phyloP scores from a whole-genome alignment of 2,113 vertebrate species.

The Girardinichthys multiradiatus region DNA sequence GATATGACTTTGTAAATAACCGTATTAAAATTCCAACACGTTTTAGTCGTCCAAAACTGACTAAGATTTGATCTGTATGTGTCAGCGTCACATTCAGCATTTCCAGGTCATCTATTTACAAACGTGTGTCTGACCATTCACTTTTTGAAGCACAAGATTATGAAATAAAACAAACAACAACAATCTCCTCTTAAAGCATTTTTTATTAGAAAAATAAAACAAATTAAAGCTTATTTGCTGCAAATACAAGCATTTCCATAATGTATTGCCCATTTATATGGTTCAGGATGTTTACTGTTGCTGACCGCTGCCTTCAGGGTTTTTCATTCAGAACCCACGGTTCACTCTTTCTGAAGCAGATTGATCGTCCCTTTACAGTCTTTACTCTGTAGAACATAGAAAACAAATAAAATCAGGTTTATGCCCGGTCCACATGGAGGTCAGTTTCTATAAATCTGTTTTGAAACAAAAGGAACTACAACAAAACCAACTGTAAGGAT shows the following conservation, averaged over 20 bases:
- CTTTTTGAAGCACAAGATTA: not conserved
- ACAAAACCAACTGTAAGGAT: not conserved
- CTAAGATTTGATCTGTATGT: no score
- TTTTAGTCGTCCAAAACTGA: no score
- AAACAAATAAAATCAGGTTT: not conserved
- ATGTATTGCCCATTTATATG: not conserved
- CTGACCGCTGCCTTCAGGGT: not conserved
- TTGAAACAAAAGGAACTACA: not conserved
- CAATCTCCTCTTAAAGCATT: not conserved
- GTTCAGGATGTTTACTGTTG: accelerated
- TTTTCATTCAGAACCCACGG: conserved; percentile 6
- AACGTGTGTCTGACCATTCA: not conserved
- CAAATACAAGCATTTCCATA: not conserved
- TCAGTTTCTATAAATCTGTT: not conserved
- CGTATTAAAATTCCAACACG: no score
- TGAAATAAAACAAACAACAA: not conserved
- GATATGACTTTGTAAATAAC: no score
- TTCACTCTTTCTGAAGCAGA: conserved; percentile 28
- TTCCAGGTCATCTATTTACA: not conserved
- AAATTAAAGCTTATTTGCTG: not conserved
- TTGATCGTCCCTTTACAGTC: not conserved
- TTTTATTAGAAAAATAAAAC: conserved; percentile 9
- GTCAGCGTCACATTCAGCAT: no score
- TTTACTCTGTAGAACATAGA: conserved; percentile 38
- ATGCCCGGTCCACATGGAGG: no score